Evolutionary conservation across 2,113 vertebrate species (phyloP), one percentile per base, ranked within the genome.

Genomic region (Ovibos moschatus): DNA sequence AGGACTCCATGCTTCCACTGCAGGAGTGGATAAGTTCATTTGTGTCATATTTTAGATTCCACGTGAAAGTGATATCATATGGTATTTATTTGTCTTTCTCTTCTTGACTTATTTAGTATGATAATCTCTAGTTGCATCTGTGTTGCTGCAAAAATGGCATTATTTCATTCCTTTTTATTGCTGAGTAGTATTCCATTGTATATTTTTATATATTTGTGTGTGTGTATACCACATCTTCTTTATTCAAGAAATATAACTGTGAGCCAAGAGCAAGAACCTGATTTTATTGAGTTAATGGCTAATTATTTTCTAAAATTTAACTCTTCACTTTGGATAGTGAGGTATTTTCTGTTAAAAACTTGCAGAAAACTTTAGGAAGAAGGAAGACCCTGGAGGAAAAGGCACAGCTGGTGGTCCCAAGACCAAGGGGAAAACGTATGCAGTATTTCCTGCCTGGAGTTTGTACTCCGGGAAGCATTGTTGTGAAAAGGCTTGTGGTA

Each of bases 401-500:
- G 57, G 74, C 51, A 21, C 28, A 85, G 53, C 51, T 53, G 71
- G 23, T 86, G 50, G 53, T 84, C 47, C 87, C 51, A 84, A 50
- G n/a, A 88, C 88, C 82, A 64, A 89, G 27, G 51, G 16, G 16
- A 3, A 28, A 89, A 58, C 30, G 13, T 21, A 36, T 16, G 85
- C 19, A 53, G 51, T n/a, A 27, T 74, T 94, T 94, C 57, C 91
- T 95, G 74, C 58, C 28, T 19, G 89, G 47, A 87, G 58, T 83
- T 88, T 78, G 76, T 28, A 28, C 19, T 89, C 62, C 28, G 23
- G 74, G 40, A 47, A 92, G 43, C 84, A 62, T 84, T 87, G 71
- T 94, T 98, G 95, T 23, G 51, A 79, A 83, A 95, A 82, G 14
- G 58, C 17, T n/a, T 85, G 27, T 83, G n/a, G 87, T 79, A 71